Conservation (phyloP, 2,113 vertebrate genomes). For the Xenopus borealis region DNA sequence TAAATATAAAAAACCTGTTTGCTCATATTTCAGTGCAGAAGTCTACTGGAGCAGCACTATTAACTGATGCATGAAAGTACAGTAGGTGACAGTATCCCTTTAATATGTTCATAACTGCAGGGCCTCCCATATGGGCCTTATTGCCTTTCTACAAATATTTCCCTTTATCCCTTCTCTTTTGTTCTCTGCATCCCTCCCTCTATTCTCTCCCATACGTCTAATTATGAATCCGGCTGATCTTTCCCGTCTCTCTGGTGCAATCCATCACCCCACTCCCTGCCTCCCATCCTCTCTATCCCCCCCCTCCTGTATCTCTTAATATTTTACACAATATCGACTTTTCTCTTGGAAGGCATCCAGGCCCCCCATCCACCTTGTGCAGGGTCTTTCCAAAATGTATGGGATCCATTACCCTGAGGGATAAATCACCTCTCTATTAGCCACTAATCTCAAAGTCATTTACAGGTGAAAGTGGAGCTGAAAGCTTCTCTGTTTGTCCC, state of each 20-base stretch:
- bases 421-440: constrained; percentile 39
- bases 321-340: constrained; percentile 37
- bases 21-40: no score
- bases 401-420: constrained; percentile 36
- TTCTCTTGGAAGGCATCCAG: constrained; percentile 29
- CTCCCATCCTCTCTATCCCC: neutral
- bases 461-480: constrained; percentile 18
- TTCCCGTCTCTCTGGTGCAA: neutral
- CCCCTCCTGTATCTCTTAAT: constrained; percentile 22
- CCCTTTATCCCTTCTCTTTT: no score
- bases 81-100: no score
- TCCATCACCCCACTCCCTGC: neutral
- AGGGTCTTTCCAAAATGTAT: constrained; percentile 34
- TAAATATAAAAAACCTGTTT: no score
- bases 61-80: no score
- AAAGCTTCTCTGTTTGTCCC: neutral
- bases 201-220: no score
- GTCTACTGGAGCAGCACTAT: no score
- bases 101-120: no score
- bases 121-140: no score
- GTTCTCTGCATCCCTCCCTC: no score
- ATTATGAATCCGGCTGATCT: no score
- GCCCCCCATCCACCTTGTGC: constrained; percentile 16
- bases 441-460: constrained; percentile 22
- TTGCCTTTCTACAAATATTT: no score